Base-by-base conservation (phyloP, 2,113 vertebrate species). In the Lepisosteus osseus region DNA sequence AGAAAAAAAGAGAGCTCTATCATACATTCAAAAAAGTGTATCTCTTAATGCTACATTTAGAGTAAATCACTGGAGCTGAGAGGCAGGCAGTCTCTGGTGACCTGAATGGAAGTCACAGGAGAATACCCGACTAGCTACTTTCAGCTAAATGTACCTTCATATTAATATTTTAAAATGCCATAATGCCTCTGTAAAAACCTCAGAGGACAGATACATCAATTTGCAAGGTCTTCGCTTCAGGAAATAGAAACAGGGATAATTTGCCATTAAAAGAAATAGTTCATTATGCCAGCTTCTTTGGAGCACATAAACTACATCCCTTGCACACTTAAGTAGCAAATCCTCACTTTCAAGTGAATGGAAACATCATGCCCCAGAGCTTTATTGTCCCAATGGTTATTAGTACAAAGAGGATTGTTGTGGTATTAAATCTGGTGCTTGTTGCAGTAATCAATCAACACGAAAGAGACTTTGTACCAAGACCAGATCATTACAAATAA, bases 101-200 rank as follows among this genome's bases (percentile, higher is more conserved):
- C 95, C 94, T 86, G 85, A 90, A 92, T 86, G 89, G 86, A 91
- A 95, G 92, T 90, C 95, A 92, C 93, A 80, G 89, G 95, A 96
- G 96, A 95, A 94, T 94, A 93, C 90, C 86, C 90, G 87, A 88
- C 90, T 86, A 94, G 94, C 94, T 93, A 92, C 95, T 95, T 94
- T 91, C 93, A 88, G 92, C 95, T 97, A 98, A 99, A 99, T 99
- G 96, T 95, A 96, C 95, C 97, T 92, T 95, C 94, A 95, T 96
- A 99, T 99, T 97, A 98, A 98, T 98, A 98, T 98, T 99, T 98
- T 95, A 99, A 96, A 97, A 96, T 92, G 92, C 96, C 94, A 95
- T 98, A 98, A 98, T 98, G 96, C 92, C 92, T 94, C 93, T 90
- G 90, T 88, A 89, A 94, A 95, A 94, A 91, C 89, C 94, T 92